These are phyloP conservation scores for Spinibarbus caldwelli DNA, from an alignment of 2,797 vertebrate species.

Conservation along the genomic window DNA sequence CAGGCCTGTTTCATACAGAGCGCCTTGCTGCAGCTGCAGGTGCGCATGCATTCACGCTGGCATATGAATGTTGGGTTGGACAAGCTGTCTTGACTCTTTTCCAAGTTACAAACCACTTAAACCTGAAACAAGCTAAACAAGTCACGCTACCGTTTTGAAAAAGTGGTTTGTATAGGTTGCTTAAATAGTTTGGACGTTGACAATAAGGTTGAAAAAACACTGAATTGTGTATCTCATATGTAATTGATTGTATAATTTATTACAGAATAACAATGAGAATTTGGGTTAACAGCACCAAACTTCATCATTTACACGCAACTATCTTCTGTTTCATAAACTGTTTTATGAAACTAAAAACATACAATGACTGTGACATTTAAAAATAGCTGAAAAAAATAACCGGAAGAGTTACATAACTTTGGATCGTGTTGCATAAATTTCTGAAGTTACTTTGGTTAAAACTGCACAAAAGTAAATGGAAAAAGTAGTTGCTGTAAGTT, in stretches of 20 bases:
- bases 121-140: neutral
- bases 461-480: neutral
- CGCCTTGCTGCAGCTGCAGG: conserved; percentile 86
- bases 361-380: neutral
- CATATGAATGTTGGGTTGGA: neutral
- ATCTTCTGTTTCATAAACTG: neutral
- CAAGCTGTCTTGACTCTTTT: neutral
- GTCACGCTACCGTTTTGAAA: neutral
- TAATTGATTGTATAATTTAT: too few relatives aligned
- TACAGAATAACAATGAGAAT: neutral
- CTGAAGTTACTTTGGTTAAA: neutral
- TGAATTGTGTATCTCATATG: neutral
- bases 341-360: neutral
- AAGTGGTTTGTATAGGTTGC: neutral
- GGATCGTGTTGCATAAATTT: neutral
- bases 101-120: neutral
- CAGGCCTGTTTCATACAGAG: conserved; percentile 88
- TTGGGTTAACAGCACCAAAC: neutral
- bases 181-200: neutral
- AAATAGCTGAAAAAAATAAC: neutral
- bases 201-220: neutral
- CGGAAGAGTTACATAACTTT: neutral
- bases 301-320: neutral
- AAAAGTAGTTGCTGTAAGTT: neutral
- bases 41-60: conserved; percentile 43